phyloP scores from a whole-genome alignment of 2,113 vertebrate species.

The Zonotrichia leucophrys region DNA sequence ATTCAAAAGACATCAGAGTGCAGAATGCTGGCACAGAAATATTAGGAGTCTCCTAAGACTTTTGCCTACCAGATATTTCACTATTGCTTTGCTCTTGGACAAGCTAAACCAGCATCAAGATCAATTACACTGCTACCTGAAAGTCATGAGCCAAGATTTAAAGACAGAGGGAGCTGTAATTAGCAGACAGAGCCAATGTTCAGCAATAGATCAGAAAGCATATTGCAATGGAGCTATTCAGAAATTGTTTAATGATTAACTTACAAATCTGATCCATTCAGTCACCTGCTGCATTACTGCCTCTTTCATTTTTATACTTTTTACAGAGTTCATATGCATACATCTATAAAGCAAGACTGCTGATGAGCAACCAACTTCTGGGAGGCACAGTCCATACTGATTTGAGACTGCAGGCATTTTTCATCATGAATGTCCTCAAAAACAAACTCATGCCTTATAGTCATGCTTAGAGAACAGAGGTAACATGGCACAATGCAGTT shows the following conservation, averaged over 20 bases:
- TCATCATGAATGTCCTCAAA: not conserved
- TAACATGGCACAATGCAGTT: not conserved
- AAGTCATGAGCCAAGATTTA: not conserved
- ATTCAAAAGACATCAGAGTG: not conserved
- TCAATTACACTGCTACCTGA: not conserved
- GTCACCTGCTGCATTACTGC: not conserved
- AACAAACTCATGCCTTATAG: not conserved
- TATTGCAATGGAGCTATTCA: not conserved
- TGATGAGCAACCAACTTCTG: not conserved
- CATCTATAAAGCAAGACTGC: not conserved
- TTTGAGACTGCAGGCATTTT: not conserved
- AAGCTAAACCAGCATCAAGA: not conserved
- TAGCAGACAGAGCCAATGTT: not conserved
- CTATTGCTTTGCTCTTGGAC: not conserved
- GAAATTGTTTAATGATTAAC: not conserved
- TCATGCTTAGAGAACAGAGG: not conserved
- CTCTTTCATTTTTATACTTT: not conserved
- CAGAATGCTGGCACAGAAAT: not conserved
- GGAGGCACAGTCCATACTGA: not conserved
- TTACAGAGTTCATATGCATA: not conserved
- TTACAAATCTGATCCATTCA: not conserved
- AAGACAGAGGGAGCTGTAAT: not conserved
- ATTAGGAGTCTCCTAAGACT: not conserved
- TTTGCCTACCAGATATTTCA: not conserved
- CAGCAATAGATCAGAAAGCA: not conserved